Base-by-base conservation (phyloP, 2,888 invertebrate genomes). In the Eueremaeus valkanovi region DNA sequence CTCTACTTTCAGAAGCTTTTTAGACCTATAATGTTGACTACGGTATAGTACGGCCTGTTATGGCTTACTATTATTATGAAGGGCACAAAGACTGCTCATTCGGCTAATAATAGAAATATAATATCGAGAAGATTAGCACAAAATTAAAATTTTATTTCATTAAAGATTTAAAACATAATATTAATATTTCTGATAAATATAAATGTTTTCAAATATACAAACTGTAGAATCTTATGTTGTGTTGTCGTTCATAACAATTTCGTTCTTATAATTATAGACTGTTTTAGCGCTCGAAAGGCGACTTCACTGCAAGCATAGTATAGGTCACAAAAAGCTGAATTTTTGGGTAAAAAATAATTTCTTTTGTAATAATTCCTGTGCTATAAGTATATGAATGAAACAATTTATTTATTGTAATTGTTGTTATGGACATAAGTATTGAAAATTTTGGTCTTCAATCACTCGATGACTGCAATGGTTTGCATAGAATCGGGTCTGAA, bases 261-360 rank as follows among this genome's bases (percentile, higher is more conserved):
- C n/a, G n/a, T n/a, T n/a, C n/a, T n/a, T n/a, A n/a, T n/a, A n/a
- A n/a, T n/a, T n/a, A 49, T 49, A 3, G 21, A 55, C 18, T 18
- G 55, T 55, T 6, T 55, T 9, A 21, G 27, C 27, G 24, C 55
- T 27, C 55, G 27, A 55, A 31, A 61, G 24, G 31, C 31, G 31
- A 61, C 61, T 61, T 61, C 31, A 61, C 61, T 61, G 61, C 61
- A 61, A 31, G 5, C 55, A 24, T 27, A 24, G 13, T 61, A 61
- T 61, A 61, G 31, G 31, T 31, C 16, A 21, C 18, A 55, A 27
- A 55, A 24, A 55, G 9, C 27, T 55, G 27, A 29, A 18, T 61
- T 61, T 61, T 61, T 61, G n/a, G 61, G 24, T 9, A 21, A 31
- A 61, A 61, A 61, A 61, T 61, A 61, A 61, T 61, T 24, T 61